phyloP scores from a whole-genome alignment of 1,140 invertebrate genomes.

The Lasaia peninsularis region DNA sequence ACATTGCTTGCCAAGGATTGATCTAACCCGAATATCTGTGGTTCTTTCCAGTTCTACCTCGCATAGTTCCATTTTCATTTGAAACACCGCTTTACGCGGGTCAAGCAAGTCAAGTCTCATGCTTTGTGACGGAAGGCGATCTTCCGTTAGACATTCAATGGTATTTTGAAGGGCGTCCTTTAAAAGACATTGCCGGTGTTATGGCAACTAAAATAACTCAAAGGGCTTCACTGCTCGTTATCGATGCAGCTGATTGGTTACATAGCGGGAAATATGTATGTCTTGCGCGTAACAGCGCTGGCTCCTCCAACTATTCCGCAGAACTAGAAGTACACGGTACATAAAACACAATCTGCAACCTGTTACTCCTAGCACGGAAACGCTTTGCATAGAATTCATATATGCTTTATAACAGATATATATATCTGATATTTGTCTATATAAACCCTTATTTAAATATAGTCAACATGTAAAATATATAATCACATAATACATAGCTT shows the following conservation, averaged over 20 bases:
- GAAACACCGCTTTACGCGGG: constrained; percentile 83
- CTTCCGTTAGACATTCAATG: constrained; percentile 89
- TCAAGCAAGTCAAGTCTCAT: constrained; percentile 85
- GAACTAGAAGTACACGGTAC: constrained; percentile 81
- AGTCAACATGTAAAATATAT: constrained; percentile 12
- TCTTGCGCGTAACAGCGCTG: constrained; percentile 91
- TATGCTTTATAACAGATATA: constrained; percentile 37
- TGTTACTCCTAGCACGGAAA: constrained; percentile 63
- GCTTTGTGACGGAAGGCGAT: constrained; percentile 89
- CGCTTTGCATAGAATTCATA: constrained; percentile 67
- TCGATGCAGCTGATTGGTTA: constrained; percentile 89
- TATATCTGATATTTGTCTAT: constrained; percentile 11
- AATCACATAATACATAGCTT: constrained; percentile 15
- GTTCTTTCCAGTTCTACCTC: constrained; percentile 83
- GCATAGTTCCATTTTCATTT: constrained; percentile 86
- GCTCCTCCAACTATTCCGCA: constrained; percentile 88
- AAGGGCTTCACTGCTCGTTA: constrained; percentile 82
- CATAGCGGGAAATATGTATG: constrained; percentile 92
- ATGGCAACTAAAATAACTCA: constrained; percentile 82
- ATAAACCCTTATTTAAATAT: constrained; percentile 6
- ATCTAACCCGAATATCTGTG: constrained; percentile 61
- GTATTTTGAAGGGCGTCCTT: constrained; percentile 81
- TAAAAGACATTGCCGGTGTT: constrained; percentile 79
- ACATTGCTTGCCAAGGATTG: constrained; percentile 54
- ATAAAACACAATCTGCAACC: constrained; percentile 45